phyloP scores from a whole-genome alignment of 37 sponge, comb jelly and placozoan genomes.

The Theonella swinhoei region DNA sequence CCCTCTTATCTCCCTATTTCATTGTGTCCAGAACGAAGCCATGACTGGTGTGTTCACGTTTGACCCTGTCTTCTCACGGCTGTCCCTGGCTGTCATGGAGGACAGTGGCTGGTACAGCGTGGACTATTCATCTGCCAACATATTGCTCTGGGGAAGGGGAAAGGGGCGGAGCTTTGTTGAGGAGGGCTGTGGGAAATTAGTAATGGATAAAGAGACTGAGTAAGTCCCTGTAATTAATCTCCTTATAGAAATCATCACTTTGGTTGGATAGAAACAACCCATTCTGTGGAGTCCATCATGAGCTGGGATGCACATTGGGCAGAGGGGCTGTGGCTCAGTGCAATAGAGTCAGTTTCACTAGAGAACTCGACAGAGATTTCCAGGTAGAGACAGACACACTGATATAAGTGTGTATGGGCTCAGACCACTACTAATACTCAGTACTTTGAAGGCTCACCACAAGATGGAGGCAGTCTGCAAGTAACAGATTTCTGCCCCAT shows the following conservation, averaged over 20 bases:
- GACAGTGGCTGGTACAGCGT: slow-evolving; percentile 83
- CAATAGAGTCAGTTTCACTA: slow-evolving; percentile 6
- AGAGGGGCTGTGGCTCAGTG: slow-evolving; percentile 37
- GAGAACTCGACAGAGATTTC: not conserved
- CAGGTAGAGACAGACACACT: not conserved
- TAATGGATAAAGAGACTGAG: not conserved
- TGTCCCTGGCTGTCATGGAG: slow-evolving; percentile 74
- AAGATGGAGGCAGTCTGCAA: slow-evolving; percentile 41
- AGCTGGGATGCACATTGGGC: slow-evolving; percentile 51
- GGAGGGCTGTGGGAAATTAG: slow-evolving; percentile 53
- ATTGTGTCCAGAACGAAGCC: slow-evolving; percentile 68
- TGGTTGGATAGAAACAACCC: slow-evolving; percentile 6
- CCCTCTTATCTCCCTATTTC: not conserved
- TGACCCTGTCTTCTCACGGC: slow-evolving; percentile 68
- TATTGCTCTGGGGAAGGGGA: slow-evolving; percentile 54
- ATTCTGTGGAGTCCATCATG: slow-evolving; percentile 12
- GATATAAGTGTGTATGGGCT: slow-evolving; percentile 20
- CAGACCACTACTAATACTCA: no score
- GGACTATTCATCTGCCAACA: slow-evolving; percentile 57
- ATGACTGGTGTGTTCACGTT: slow-evolving; percentile 81
- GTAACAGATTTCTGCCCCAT: slow-evolving; percentile 78
- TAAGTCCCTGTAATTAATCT: not conserved
- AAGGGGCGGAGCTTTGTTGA: slow-evolving; percentile 60
- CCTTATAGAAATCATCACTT: not conserved
- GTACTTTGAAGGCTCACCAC: slow-evolving; percentile 39